Evolutionary conservation across 2,888 invertebrate genomes (phyloP), one percentile per base, ranked within the genome.

Genomic region (Heliconius aoede): DNA sequence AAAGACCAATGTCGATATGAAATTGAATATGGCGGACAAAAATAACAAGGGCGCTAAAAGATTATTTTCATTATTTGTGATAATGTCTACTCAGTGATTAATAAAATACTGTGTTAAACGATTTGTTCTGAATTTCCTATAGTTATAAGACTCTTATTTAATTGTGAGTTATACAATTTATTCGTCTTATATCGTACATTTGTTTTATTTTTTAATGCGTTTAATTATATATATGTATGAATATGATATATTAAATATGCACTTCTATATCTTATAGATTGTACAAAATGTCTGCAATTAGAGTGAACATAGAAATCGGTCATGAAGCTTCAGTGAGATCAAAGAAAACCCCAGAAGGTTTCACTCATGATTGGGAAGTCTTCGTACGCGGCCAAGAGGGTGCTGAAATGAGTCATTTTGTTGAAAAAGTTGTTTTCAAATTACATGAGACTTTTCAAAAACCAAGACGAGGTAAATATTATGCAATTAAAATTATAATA

Each of bases 301-400:
- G 91, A 88, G 97, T 98, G 84, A 96, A 96, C 89, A 96, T 99
- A 87, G 98, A 99, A 95, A 97, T 99, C 89, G 99, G 99, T 82
- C 99, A 99, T 92, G 96, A 96, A 91, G 98, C 99, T 82, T 96
- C 96, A 79, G 89, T 98, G 83, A 96, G 97, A 86, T 96, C 96
- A 74, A 97, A 97, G 88, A 96, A 96, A 84, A 98, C 98, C 21
- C 96, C 96, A 30, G 98, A 98, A 89, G 99, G 98, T 68, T 99
- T 98, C 89, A 99, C 99, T 83, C 99, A 99, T 94, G 99, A 99
- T 90, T 99, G 99, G 99, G 98, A 98, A 90, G 97, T 99, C 74
- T 99, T 97, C 94, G 98, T 99, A 30, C 96, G 97, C 86, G 99
- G 99, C 74, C 96, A 96, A 82, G 98, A 98, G 87, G 97, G 97